phyloP scores from a whole-genome alignment of 1,140 invertebrate species.

The Philopotamus ludificatus region DNA sequence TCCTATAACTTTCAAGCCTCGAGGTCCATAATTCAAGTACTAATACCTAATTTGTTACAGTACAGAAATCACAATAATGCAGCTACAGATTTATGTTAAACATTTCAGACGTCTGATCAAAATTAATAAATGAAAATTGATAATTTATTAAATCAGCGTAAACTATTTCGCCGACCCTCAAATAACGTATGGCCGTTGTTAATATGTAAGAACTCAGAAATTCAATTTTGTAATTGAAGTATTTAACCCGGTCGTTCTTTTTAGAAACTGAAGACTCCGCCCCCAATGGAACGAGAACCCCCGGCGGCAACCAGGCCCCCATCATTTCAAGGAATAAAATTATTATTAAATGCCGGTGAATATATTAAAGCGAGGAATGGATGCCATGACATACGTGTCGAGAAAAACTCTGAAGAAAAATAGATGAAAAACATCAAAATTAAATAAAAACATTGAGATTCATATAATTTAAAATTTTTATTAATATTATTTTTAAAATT shows the following conservation, averaged over 20 bases:
- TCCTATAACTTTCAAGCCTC: too few species aligned
- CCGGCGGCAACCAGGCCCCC: constrained; percentile 16
- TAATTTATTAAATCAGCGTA: not conserved
- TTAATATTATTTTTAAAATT: too few species aligned
- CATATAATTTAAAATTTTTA: too few species aligned
- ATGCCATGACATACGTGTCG: not conserved
- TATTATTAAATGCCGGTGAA: constrained; percentile 27
- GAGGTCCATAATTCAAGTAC: too few species aligned
- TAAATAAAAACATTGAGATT: too few species aligned
- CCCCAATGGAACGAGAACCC: not conserved
- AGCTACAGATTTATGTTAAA: not conserved
- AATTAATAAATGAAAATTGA: too few species aligned
- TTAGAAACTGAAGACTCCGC: not conserved
- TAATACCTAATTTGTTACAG: too few species aligned
- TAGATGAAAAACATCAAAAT: too few species aligned
- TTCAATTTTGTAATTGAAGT: constrained; percentile 11
- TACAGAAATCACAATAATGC: too few species aligned
- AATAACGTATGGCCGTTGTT: too few species aligned
- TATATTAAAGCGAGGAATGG: not conserved
- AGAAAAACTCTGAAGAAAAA: too few species aligned
- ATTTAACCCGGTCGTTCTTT: not conserved
- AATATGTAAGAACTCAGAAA: not conserved
- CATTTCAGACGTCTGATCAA: too few species aligned
- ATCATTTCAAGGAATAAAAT: constrained; percentile 30
- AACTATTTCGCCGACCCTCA: not conserved